These are phyloP conservation scores for Arrhamphus sclerolepis DNA, from an alignment of 2,797 vertebrate species.

Conservation along the genomic window DNA sequence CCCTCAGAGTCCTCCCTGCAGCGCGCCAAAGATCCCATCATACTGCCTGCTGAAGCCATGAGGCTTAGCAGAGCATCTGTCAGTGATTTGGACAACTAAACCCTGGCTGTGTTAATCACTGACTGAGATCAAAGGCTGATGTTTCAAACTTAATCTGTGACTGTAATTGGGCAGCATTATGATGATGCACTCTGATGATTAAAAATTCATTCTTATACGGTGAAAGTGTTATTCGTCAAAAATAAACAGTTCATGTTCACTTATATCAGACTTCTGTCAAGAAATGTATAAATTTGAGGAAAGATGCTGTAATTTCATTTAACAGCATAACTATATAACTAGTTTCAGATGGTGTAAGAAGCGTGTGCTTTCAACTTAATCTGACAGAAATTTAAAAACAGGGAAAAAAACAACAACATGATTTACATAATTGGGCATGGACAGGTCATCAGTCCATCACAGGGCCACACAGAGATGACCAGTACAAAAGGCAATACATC, in stretches of 20 bases:
- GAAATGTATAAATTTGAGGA: not conserved
- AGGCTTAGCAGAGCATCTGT: slow-evolving; percentile 75
- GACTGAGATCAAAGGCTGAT: slow-evolving; percentile 73
- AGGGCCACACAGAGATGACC: too few relatives aligned
- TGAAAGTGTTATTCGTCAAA: slow-evolving; percentile 10
- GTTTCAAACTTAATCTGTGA: slow-evolving; percentile 60
- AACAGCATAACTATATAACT: not conserved
- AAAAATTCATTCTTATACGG: slow-evolving; percentile 27
- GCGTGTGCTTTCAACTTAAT: not conserved
- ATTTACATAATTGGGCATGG: too few relatives aligned
- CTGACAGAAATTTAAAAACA: too few relatives aligned
- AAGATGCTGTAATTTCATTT: slow-evolving; percentile 6
- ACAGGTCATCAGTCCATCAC: too few relatives aligned
- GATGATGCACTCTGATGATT: slow-evolving; percentile 23
- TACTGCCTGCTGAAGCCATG: slow-evolving; percentile 58
- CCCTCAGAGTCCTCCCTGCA: slow-evolving; percentile 27
- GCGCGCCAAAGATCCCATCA: slow-evolving; percentile 65
- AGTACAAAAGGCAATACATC: too few relatives aligned
- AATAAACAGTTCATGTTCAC: slow-evolving; percentile 25
- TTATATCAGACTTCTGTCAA: not conserved
- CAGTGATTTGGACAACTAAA: slow-evolving; percentile 76
- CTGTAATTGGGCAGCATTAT: slow-evolving; percentile 60
- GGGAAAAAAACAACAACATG: too few relatives aligned
- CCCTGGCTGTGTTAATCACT: slow-evolving; percentile 72
- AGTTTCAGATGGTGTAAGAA: not conserved